A percentile compares a stretch with the other conserved stretches of the same genome.
Conservation (phyloP, 2,113 vertebrate species). For the Spermophilus dauricus region DNA sequence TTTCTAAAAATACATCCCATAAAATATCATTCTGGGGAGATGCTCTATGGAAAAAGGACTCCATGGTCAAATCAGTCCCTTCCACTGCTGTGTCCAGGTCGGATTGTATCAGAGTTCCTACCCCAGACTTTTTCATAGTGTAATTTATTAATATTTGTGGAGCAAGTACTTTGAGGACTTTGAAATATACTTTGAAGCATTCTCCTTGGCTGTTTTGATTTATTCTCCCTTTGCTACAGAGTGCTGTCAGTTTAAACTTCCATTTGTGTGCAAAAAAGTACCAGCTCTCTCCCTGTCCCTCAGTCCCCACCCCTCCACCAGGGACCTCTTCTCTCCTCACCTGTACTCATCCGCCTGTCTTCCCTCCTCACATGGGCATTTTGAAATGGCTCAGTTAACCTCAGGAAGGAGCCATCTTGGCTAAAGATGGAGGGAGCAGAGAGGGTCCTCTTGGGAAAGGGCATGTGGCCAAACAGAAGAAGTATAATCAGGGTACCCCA, state of each 20-base stretch:
- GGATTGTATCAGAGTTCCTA: not conserved
- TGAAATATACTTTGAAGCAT: not conserved
- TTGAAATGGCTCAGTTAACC: not conserved
- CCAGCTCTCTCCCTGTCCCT: not conserved
- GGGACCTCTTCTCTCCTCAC: not conserved
- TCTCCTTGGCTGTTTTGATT: not conserved
- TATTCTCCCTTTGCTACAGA: not conserved
- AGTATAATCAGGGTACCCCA: fast-evolving
- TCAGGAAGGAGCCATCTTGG: not conserved
- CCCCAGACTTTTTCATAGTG: not conserved
- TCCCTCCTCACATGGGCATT: not conserved
- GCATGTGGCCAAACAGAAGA: too few relatives aligned
- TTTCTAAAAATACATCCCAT: conserved; percentile 3
- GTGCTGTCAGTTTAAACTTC: not conserved
- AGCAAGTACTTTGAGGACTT: not conserved
- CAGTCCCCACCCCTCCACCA: not conserved
- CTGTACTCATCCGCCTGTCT: not conserved
- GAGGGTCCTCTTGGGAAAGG: too few relatives aligned
- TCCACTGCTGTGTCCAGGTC: not conserved
- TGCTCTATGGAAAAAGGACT: not conserved
- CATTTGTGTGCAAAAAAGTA: not conserved
- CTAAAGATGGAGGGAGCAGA: too few relatives aligned
- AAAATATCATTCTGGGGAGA: conserved; percentile 14
- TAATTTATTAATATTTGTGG: not conserved
- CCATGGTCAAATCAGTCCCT: not conserved